Base-by-base conservation (phyloP, 2,888 invertebrate genomes). In the Cetonia aurata region DNA sequence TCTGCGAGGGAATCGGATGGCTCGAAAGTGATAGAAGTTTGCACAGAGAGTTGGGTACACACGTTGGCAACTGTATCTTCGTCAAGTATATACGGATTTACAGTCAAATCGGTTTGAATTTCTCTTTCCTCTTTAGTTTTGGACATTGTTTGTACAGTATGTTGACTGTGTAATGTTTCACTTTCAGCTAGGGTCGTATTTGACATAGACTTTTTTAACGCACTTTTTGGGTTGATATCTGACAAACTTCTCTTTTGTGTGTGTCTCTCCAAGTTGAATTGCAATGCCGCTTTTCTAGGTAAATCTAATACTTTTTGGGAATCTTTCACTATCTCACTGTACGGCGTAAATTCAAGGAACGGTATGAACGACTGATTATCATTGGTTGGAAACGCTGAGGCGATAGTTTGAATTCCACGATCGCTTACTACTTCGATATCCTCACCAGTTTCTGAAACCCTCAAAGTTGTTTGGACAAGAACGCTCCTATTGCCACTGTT, bases 1-100 rank as follows among this genome's bases (percentile, higher is more conserved):
- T 73, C 69, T 31, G 53, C 71, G 2, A 77, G 41, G 3, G 77
- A 77, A 10, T 72, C 75, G 46, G 71, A 19, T 6, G 79, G 79
- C 37, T 70, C 19, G 52, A 77, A 78, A 0, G 76, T 77, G 10
- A 76, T 67, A 9, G 77, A 77, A 6, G 79, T 79, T 73, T 79
- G 77, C 1, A 72, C 73, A 4, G 74, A 70, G 15, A 76, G 53
- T 48, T 76, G 74, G 6, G 71, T 65, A 33, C 60, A 70, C n/a
- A 80, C 78, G 13, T 69, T 74, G 13, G 79, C 80, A n/a, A 77
- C 72, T 48, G 74, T 73, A 13, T 76, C 75, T n/a, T 71, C 52
- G 10, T 77, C 74, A 13, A 80, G 71, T 42, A 80, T 67, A 67
- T 77, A 76, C 6, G 80, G 80, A 12, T 67, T 53, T 6, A 80